These are phyloP conservation scores for Scotopteryx bipunctaria DNA, from an alignment of 2,888 invertebrate genomes.

Conservation along the genomic window DNA sequence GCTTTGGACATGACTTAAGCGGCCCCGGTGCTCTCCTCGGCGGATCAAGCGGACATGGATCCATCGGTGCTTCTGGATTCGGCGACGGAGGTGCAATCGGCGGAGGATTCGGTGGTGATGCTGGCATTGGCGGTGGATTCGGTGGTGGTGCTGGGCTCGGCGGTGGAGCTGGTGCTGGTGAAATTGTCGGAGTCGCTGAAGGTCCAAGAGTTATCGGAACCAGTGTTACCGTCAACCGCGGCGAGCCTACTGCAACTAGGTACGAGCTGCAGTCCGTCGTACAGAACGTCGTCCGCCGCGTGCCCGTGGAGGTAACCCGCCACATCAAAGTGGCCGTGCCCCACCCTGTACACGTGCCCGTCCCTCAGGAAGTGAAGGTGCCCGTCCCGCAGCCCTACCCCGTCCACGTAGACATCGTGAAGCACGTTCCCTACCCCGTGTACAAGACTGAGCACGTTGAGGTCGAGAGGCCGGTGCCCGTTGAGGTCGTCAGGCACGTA, in stretches of 20 bases:
- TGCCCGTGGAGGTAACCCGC: constrained; percentile 74
- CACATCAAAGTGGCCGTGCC: constrained; percentile 71
- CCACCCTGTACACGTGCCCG: constrained; percentile 67
- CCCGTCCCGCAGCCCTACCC: constrained; percentile 78
- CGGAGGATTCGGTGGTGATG: constrained; percentile 14
- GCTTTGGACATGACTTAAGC: constrained; percentile 5
- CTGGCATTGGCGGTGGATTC: constrained; percentile 23
- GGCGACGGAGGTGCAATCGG: constrained; percentile 6
- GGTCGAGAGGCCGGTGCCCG: constrained; percentile 73
- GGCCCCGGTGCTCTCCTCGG: constrained; percentile 8
- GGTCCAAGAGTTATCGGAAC: constrained; percentile 62
- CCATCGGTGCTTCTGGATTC: constrained; percentile 27
- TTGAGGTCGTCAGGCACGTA: constrained; percentile 69
- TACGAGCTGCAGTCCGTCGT: constrained; percentile 75
- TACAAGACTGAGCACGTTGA: constrained; percentile 72
- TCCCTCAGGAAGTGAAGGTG: constrained; percentile 70
- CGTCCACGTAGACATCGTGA: constrained; percentile 72
- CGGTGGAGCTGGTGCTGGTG: constrained; percentile 19
- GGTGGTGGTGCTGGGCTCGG: constrained; percentile 18
- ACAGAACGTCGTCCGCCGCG: constrained; percentile 71
- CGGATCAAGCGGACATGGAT: constrained; percentile 12
- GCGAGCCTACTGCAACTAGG: constrained; percentile 52
- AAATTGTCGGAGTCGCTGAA: constrained; percentile 35
- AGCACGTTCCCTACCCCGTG: constrained; percentile 74
- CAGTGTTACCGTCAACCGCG: constrained; percentile 58